Evolutionary conservation across 2,797 vertebrate genomes (phyloP).

Genomic region (Geotrypetes seraphini): DNA sequence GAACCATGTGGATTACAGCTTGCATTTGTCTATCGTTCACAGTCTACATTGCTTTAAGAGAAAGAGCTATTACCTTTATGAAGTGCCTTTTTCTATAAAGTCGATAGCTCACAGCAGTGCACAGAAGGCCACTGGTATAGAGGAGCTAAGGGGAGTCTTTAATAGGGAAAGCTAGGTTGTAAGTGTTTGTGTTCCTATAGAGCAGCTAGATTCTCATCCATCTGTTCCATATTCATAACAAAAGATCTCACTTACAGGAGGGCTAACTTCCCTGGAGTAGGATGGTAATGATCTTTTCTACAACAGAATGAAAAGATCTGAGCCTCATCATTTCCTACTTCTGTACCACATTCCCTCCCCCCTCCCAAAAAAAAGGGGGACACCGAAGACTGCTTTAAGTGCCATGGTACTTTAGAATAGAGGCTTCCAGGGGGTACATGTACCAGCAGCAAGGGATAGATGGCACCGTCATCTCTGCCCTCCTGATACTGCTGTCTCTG

Average conservation of each 20-base stretch:
- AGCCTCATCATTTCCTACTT: too few species aligned
- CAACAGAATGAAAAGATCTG: conserved; percentile 47
- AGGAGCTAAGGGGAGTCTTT: conserved; percentile 64
- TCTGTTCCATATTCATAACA: conserved; percentile 77
- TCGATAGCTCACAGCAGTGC: conserved; percentile 65
- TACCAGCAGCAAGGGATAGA: too few species aligned
- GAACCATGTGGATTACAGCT: conserved; percentile 38
- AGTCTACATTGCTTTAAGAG: conserved; percentile 49
- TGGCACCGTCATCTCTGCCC: too few species aligned
- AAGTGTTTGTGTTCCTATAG: conserved; percentile 66
- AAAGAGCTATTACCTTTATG: conserved; percentile 58
- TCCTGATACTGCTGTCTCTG: too few species aligned
- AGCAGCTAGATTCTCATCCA: conserved; percentile 64
- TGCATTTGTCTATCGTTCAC: conserved; percentile 52
- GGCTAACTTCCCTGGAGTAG: conserved; percentile 49
- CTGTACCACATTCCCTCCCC: too few species aligned
- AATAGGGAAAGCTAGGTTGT: conserved; percentile 58
- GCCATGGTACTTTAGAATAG: conserved; percentile 24
- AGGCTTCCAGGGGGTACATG: too few species aligned
- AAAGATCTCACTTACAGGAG: conserved; percentile 57
- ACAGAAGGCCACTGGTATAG: conserved; percentile 59
- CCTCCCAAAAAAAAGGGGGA: too few species aligned
- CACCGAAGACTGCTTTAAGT: conserved; percentile 32
- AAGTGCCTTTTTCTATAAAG: conserved; percentile 57
- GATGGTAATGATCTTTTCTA: conserved; percentile 61